Base-by-base conservation (phyloP, 2,113 vertebrate genomes). In the Noturus placidus region DNA sequence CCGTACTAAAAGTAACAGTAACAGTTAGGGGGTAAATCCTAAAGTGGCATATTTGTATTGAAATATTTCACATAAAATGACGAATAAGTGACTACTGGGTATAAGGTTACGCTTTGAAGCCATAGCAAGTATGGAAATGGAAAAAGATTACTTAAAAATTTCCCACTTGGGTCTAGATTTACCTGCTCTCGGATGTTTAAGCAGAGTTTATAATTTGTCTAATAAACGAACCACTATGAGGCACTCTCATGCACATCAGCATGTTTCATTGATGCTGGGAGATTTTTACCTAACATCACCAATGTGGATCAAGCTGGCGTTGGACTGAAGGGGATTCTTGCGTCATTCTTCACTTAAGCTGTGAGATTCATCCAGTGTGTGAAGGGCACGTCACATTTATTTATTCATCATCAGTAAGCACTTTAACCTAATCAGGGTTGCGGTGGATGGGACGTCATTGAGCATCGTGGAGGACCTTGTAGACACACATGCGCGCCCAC, bases 1-100 rank as follows among this genome's bases (percentile, higher is more conserved):
- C 30, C 6, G 10, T 57, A 83, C 86, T n/a, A 82, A 85, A 85
- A 77, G 61, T 89, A n/a, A 54, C 57, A 69, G 79, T 79, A 35
- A 85, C 67, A 57, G 63, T 54, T 15, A 17, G 50, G 46, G 70
- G 50, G 70, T 19, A 46, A 87, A 76, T 67, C 50, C 42, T 2
- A 46, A 61, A 14, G 25, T 65, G 61, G 25, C 8, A n/a, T 25
- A 27, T 79, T 30, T 30, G 27, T 14, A 35, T 33, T 33, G 13
- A n/a, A 33, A 30, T 11, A 8, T 42, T 72, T 72, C 11, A 1
- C 10, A 27, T 46, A 46, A 46, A 46, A 72, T 38, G 70, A 20
- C 35, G 42, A 42, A 76, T 46, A 9, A 76, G 22, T 22, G 35
- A 72, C 70, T 42, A 17, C 42, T 42, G 46, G 46, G 8, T 50